Percentiles rank a stretch among this genome's conserved stretches.
phyloP scores from a whole-genome alignment of 2,888 invertebrate genomes.

The Nezara viridula region DNA sequence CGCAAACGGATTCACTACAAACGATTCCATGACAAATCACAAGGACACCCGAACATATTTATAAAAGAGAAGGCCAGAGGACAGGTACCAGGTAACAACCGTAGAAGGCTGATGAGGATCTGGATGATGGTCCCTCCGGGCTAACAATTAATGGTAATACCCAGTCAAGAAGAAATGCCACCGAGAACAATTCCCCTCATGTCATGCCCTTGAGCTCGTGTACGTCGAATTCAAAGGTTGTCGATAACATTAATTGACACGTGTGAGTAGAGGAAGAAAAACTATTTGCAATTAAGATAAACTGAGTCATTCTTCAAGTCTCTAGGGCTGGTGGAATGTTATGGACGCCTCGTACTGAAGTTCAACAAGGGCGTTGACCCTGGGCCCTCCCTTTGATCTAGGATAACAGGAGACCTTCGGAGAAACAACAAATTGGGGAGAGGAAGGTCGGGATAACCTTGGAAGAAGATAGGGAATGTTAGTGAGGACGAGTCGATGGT shows the following conservation, averaged over 20 bases:
- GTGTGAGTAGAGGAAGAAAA: too few relatives aligned
- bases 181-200: too few relatives aligned
- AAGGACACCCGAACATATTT: neutral
- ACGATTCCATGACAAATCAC: neutral
- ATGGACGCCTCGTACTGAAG: neutral
- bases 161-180: too few relatives aligned
- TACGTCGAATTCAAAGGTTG: too few relatives aligned
- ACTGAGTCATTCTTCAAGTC: neutral
- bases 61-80: neutral
- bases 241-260: too few relatives aligned
- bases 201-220: too few relatives aligned
- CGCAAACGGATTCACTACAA: neutral
- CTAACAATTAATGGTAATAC: too few relatives aligned
- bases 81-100: neutral
- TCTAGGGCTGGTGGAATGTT: neutral
- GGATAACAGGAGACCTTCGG: neutral
- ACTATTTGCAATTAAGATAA: too few relatives aligned
- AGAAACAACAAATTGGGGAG: neutral
- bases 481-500: conserved; percentile 15
- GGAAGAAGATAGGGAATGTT: neutral
- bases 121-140: too few relatives aligned
- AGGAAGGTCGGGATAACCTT: conserved; percentile 3
- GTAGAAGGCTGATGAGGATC: conserved; percentile 1
- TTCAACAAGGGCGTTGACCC: neutral
- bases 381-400: neutral